A percentile compares a stretch with the other conserved stretches of the same genome.
These are phyloP conservation scores for Heteractis magnifica DNA, from an alignment of 92 coral and sea anemone species.

Conservation along the genomic window DNA sequence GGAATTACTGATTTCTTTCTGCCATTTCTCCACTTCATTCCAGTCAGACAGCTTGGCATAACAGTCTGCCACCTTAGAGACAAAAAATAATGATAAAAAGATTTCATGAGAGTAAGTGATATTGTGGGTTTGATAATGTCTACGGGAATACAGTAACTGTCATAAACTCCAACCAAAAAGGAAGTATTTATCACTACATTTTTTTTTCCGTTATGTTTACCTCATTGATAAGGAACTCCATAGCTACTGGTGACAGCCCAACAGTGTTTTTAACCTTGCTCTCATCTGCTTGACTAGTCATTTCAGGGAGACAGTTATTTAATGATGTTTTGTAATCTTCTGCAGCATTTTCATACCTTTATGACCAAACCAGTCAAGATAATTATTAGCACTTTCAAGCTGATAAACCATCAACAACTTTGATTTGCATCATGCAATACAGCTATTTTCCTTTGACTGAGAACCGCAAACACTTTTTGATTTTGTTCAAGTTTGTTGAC, in stretches of 20 bases:
- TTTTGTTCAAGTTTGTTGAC: too few relatives aligned
- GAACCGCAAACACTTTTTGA: too few relatives aligned
- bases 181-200: not conserved
- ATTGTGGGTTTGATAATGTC: too few relatives aligned
- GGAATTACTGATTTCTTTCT: slow-evolving; percentile 69
- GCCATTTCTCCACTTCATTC: slow-evolving; percentile 95
- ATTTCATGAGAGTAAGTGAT: too few relatives aligned
- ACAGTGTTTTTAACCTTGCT: slow-evolving; percentile 42
- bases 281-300: slow-evolving; percentile 44
- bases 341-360: slow-evolving; percentile 88
- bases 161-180: too few relatives aligned
- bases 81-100: too few relatives aligned
- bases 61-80: slow-evolving; percentile 73
- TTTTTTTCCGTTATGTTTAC: slow-evolving; percentile 16
- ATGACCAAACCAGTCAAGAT: not conserved
- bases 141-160: too few relatives aligned
- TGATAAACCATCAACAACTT: not conserved
- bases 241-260: slow-evolving; percentile 37
- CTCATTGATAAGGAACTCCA: slow-evolving; percentile 82
- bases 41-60: slow-evolving; percentile 88
- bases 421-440: too few relatives aligned
- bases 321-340: slow-evolving; percentile 69
- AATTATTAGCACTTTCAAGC: not conserved
- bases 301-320: slow-evolving; percentile 45
- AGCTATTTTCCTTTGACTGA: too few relatives aligned